Percentiles rank a stretch among this genome's conserved stretches.
phyloP scores from a whole-genome alignment of 2,797 vertebrate genomes.

The Sebastes baramenuke region DNA sequence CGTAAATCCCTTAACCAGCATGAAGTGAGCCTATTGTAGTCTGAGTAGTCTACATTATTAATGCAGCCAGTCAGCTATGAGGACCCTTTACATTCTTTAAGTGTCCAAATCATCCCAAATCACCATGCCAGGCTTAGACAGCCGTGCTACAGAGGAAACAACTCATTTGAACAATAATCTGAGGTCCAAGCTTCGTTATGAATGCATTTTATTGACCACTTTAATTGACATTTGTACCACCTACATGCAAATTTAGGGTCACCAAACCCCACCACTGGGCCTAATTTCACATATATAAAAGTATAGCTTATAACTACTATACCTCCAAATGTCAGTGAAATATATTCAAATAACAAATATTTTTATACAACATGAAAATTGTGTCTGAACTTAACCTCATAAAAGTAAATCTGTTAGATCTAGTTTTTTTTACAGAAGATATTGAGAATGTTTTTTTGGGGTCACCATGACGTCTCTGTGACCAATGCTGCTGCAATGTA shows the following conservation, averaged over 20 bases:
- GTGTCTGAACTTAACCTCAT: background rate
- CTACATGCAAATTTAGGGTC: no score
- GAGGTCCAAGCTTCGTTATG: background rate
- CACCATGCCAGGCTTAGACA: background rate
- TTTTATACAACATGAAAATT: background rate
- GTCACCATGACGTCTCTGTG: background rate
- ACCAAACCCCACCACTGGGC: background rate
- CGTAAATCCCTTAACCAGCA: background rate
- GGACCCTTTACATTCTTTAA: background rate
- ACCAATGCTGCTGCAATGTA: background rate
- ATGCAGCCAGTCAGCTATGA: background rate
- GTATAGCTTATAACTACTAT: background rate
- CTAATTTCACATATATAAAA: background rate
- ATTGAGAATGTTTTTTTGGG: background rate
- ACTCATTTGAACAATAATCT: background rate
- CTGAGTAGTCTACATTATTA: constrained; percentile 1
- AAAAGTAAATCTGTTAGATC: background rate
- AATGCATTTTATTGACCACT: background rate
- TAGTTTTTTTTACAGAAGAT: no score
- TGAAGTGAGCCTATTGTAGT: background rate
- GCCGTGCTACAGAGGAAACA: background rate
- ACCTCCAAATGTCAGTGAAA: background rate
- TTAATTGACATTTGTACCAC: background rate
- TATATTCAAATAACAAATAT: background rate
- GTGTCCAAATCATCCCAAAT: background rate